Percentiles rank a stretch among this genome's conserved stretches.
These are phyloP conservation scores for Anticlea derivata DNA, from an alignment of 2,888 invertebrate species.

Conservation along the genomic window DNA sequence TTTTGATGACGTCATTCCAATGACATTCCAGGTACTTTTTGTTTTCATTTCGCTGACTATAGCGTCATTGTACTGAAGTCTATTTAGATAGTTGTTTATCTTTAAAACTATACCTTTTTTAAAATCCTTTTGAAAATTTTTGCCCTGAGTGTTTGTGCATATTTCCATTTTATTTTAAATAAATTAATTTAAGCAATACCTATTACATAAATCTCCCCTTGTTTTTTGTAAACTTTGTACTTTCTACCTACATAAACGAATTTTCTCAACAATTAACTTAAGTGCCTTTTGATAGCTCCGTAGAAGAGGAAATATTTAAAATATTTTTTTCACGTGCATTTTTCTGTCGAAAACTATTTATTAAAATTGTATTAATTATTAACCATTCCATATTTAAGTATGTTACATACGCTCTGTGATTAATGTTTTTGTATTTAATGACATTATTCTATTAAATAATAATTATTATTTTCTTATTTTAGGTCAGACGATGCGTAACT, in stretches of 20 bases:
- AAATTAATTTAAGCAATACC: too few relatives aligned
- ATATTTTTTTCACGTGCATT: conserved; percentile 3
- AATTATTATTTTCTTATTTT: conserved; percentile 51
- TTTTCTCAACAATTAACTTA: conserved; percentile 41
- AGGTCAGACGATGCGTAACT: conserved; percentile 54
- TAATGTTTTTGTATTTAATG: conserved; percentile 61
- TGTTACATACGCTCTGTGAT: conserved; percentile 73
- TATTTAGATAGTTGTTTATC: too few relatives aligned
- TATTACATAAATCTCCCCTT: background rate
- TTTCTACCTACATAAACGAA: conserved; percentile 1
- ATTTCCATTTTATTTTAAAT: too few relatives aligned
- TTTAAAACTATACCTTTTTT: too few relatives aligned
- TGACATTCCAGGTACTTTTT: conserved; percentile 56
- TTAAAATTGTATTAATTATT: conserved; percentile 41
- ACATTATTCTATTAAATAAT: conserved; percentile 62
- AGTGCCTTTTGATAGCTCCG: conserved; percentile 46
- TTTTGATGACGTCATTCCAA: conserved; percentile 54
- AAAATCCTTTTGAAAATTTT: too few relatives aligned
- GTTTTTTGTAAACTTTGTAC: background rate
- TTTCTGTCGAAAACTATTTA: conserved; percentile 47
- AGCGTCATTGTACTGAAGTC: background rate
- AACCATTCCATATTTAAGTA: conserved; percentile 73
- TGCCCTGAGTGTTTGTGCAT: too few relatives aligned
- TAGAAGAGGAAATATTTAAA: conserved; percentile 19
- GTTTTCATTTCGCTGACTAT: background rate